A percentile compares a stretch with the other conserved stretches of the same genome.
Conservation (phyloP, 1,140 invertebrate genomes). For the Drosophila hydei region DNA sequence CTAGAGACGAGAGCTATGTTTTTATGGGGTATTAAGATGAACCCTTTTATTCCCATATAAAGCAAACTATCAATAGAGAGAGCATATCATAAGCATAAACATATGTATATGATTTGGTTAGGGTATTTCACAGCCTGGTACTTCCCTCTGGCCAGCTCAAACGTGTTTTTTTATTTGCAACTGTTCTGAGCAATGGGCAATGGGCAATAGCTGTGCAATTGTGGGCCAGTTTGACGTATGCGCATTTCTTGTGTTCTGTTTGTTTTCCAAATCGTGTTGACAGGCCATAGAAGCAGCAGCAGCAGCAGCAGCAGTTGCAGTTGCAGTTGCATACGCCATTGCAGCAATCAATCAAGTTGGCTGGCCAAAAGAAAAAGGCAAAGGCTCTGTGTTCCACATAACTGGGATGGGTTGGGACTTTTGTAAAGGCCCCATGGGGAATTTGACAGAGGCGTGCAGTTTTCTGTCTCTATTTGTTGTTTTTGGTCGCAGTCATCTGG, state of each 20-base stretch:
- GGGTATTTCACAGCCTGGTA: neutral
- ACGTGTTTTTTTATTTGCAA: slow-evolving; percentile 21
- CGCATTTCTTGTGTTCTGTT: slow-evolving; percentile 53
- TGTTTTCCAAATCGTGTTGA: slow-evolving; percentile 72
- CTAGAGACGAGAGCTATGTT: no score
- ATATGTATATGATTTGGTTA: neutral
- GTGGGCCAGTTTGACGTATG: slow-evolving; percentile 77
- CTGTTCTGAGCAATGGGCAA: slow-evolving; percentile 13
- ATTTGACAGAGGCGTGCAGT: slow-evolving; percentile 48
- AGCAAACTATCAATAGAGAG: no score
- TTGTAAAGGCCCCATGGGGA: slow-evolving; percentile 65
- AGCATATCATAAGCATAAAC: no score
- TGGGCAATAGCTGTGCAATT: slow-evolving; percentile 57
- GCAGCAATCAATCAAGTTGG: slow-evolving; percentile 65
- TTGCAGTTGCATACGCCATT: slow-evolving; percentile 8
- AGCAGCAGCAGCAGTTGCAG: slow-evolving; percentile 1
- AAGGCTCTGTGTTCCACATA: slow-evolving; percentile 42
- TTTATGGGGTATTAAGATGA: no score
- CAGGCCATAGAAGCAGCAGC: slow-evolving; percentile 41
- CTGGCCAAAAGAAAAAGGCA: slow-evolving; percentile 1
- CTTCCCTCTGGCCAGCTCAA: neutral
- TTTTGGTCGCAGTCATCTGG: slow-evolving; percentile 52
- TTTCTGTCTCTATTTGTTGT: slow-evolving; percentile 8
- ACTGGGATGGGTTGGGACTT: slow-evolving; percentile 43
- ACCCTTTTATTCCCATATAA: no score